Conservation (phyloP, 2,113 vertebrate species). For the Bos indicus region DNA sequence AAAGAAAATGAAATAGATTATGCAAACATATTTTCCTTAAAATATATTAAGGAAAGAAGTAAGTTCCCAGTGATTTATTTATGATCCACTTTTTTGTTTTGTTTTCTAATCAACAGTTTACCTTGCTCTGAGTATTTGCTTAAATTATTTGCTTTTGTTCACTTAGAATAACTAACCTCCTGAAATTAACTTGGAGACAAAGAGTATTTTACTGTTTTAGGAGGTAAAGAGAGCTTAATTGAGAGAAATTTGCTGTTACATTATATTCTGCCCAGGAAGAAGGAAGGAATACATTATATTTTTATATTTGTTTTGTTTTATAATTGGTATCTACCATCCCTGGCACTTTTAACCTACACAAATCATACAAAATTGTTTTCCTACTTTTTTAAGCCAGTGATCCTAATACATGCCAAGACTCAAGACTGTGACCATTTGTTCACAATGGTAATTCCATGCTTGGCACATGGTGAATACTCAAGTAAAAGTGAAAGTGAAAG, state of each 20-base stretch:
- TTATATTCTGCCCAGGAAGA: not conserved
- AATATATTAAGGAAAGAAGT: not conserved
- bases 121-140: not conserved
- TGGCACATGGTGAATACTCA: not conserved
- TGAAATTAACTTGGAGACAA: not conserved
- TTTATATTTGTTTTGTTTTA: not conserved
- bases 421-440: not conserved
- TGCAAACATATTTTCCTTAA: not conserved
- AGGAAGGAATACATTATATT: not conserved
- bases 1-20: not conserved
- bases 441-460: not conserved
- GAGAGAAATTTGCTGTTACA: not conserved
- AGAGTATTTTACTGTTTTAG: not conserved
- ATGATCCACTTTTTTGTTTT: not conserved
- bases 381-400: not conserved
- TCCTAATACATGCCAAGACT: not conserved
- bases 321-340: not conserved
- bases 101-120: not conserved
- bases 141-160: not conserved
- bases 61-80: not conserved
- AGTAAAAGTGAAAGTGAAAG: not conserved
- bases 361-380: not conserved
- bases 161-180: not conserved
- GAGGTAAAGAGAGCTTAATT: not conserved
- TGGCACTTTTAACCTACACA: not conserved